phyloP scores from a whole-genome alignment of 1,140 invertebrate species.

The Zaprionus lachaisei region DNA sequence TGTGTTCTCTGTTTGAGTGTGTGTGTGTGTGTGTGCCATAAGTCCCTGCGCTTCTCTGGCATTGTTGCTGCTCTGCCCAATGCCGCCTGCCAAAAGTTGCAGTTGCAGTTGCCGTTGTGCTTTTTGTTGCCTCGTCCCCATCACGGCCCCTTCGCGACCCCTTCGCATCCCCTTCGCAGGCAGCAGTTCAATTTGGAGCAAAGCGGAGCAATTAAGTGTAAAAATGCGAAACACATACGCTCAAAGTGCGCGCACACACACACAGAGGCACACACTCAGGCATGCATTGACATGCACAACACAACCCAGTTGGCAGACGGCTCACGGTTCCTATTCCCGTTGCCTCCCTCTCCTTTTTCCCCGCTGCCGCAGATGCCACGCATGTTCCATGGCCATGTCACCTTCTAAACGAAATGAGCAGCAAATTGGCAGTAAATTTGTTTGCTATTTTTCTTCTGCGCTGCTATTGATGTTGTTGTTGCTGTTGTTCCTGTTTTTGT shows the following conservation, averaged over 20 bases:
- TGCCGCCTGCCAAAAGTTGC: slow-evolving; percentile 65
- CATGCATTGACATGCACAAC: slow-evolving; percentile 2
- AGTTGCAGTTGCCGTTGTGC: slow-evolving; percentile 63
- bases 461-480: slow-evolving; percentile 52
- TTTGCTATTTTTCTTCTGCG: slow-evolving; percentile 77
- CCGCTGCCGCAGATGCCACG: slow-evolving; percentile 42
- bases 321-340: background rate
- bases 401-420: slow-evolving; percentile 81
- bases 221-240: slow-evolving; percentile 81
- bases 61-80: slow-evolving; percentile 9
- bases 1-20: slow-evolving; percentile 19
- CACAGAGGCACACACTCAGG: slow-evolving; percentile 30
- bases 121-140: slow-evolving; percentile 50
- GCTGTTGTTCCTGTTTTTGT: slow-evolving; percentile 31
- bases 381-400: slow-evolving; percentile 73
- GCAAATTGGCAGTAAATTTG: slow-evolving; percentile 82
- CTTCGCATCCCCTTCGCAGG: background rate
- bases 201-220: slow-evolving; percentile 80
- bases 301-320: slow-evolving; percentile 32
- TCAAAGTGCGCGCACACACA: slow-evolving; percentile 64
- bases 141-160: no score
- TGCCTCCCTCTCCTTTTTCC: background rate
- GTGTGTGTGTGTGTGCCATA: slow-evolving; percentile 60
- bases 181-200: slow-evolving; percentile 70
- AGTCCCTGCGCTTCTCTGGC: slow-evolving; percentile 46